phyloP scores from a whole-genome alignment of 2,888 invertebrate genomes.

The Thera britannica region DNA sequence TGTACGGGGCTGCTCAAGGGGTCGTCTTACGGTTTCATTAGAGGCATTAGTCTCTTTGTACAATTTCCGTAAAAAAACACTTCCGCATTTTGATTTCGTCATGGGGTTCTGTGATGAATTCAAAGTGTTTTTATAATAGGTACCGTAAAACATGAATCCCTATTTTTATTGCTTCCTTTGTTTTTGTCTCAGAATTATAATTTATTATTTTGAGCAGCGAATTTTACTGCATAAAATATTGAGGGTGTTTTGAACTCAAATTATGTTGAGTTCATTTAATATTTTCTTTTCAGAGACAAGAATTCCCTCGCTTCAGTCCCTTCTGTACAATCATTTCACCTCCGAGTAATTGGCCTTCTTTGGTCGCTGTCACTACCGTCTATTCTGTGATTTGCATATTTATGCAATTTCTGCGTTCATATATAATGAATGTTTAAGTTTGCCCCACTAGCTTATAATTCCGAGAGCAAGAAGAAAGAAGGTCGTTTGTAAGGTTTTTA shows the following conservation, averaged over 20 bases:
- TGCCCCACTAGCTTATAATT: no score
- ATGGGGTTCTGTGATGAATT: constrained; percentile 40
- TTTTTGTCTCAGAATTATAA: not conserved
- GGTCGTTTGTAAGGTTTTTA: no score
- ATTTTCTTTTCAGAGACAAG: no score
- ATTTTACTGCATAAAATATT: not conserved
- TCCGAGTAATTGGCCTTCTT: no score
- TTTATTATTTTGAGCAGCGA: not conserved
- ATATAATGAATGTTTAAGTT: no score
- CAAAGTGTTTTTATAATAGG: constrained; percentile 23
- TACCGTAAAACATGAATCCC: constrained; percentile 1
- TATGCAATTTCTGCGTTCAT: no score
- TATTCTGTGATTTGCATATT: no score
- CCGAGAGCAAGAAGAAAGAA: no score
- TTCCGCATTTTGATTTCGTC: constrained; percentile 48
- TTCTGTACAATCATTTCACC: no score
- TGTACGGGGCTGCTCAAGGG: constrained; percentile 49
- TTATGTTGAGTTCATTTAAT: not conserved
- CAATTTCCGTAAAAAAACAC: constrained; percentile 40
- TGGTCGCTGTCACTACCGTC: no score
- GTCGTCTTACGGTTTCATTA: constrained; percentile 56
- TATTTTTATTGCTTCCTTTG: not conserved
- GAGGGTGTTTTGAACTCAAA: not conserved
- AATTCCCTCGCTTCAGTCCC: no score
- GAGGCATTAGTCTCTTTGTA: constrained; percentile 50